Base-by-base conservation (phyloP, 2,113 vertebrate species). In the Emydura subglobosa region DNA sequence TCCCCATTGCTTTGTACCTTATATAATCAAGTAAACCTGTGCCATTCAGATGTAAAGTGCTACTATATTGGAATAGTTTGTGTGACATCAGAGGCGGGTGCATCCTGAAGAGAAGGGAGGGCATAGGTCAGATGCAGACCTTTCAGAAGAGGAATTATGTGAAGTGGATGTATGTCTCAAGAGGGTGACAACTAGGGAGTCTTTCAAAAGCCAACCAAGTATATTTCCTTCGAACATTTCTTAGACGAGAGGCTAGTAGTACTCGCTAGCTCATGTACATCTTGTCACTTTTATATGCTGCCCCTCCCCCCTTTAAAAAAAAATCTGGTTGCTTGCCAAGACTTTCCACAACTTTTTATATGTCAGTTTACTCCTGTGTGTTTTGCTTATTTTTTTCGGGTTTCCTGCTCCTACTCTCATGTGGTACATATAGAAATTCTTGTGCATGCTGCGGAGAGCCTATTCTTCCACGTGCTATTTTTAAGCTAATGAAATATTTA, bases 361-460 rank as follows among this genome's bases (percentile, higher is more conserved):
- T 29, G 12, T 1, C 72, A 39, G 22, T 89, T 78, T 91, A 84
- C 91, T 81, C 72, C 8, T 50, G 83, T 89, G 65, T 89, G 51
- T 13, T 76, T 7, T 1, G n/a, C 16, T 29, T 59, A 53, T 80
- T 4, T 29, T 81, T 9, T 6, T 51, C 50, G 11, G 51, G 51
- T 53, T 53, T 19, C 3, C 34, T 11, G 10, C 5, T 11, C 44
- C 12, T 21, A n/a, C 21, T 78, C 31, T 90, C 79, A 21, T 76
- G 42, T 25, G 84, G 49, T 88, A 82, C 90, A 90, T 68, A 19
- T 42, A 76, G 22, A 76, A 76, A 22, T 47, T 88, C 85, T 91
- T 65, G 34, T 61, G 44, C 89, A 93, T 93, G 87, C 91, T 94
- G 8, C 2, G 84, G 93, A 97, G 96, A 97, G 78, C 81, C 74